A percentile compares a stretch with the other conserved stretches of the same genome.
Evolutionary conservation across 2,797 vertebrate species (phyloP).

Genomic region (Protosalanx chinensis): DNA sequence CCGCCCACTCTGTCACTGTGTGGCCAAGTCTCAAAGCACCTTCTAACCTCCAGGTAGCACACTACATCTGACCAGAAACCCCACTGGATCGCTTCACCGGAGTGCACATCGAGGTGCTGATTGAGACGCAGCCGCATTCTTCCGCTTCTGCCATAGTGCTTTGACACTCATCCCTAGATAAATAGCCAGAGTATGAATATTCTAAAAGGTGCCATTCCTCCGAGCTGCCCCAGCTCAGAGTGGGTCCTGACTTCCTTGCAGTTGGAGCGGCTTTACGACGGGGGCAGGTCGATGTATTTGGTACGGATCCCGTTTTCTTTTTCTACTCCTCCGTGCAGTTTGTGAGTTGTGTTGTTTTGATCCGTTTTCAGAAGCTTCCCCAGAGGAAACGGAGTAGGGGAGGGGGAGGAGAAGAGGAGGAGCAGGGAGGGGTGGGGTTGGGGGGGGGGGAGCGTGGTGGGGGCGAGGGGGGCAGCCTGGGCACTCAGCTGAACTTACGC

Average conservation of each 20-base stretch:
- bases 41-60: constrained; percentile 47
- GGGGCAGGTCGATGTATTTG: constrained; percentile 59
- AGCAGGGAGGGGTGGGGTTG: constrained; percentile 19
- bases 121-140: constrained; percentile 47
- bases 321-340: constrained; percentile 61
- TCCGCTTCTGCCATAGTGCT: constrained; percentile 56
- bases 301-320: constrained; percentile 71
- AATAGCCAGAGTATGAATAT: constrained; percentile 56
- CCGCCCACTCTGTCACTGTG: constrained; percentile 37
- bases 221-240: constrained; percentile 65
- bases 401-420: constrained; percentile 3
- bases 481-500: not conserved
- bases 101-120: constrained; percentile 55
- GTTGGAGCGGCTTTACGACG: constrained; percentile 42
- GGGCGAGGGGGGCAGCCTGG: not conserved
- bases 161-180: constrained; percentile 63
- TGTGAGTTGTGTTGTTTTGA: constrained; percentile 65
- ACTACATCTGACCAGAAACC: constrained; percentile 5
- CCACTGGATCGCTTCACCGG: constrained; percentile 36
- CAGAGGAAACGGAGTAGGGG: not conserved
- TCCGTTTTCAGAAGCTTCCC: constrained; percentile 53
- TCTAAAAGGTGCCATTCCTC: constrained; percentile 73
- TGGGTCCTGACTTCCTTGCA: constrained; percentile 55
- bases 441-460: not conserved
- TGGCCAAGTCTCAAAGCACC: constrained; percentile 58